Base-by-base conservation (phyloP, 2,888 invertebrate genomes). In the Trichogramma dendrolimi region DNA sequence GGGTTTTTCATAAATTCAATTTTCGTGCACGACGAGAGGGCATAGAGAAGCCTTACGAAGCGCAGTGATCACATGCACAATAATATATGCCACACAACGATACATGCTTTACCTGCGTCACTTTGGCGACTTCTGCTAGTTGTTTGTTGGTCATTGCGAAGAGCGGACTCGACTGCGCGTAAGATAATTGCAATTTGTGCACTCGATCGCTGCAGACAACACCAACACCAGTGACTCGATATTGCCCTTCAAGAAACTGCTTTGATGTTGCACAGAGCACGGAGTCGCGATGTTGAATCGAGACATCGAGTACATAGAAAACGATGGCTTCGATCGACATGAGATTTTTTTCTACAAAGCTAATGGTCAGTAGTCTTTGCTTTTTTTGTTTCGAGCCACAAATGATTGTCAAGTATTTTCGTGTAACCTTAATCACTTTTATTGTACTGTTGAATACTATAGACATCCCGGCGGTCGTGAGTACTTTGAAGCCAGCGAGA, bases 401-500 rank as follows among this genome's bases (percentile, higher is more conserved):
- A 47, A 7, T 42, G 8, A 39, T 53, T 41, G 46, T 10, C 8
- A 47, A 39, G 8, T 60, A 55, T 55, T 50, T 53, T 49, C 39
- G 4, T 60, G 40, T 8, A 27, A 27, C 27, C 27, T 27, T 27
- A 27, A 27, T 27, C 27, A 27, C 27, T 27, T 42, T 42, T 7
- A 44, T 42, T 6, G 43, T 43, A 50, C 10, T 14, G 8, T 5
- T 58, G 42, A 52, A 44, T 46, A 49, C 2, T 4, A 44, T 47
- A 66, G 66, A 62, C 55, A 8, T 51, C 6, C 66, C 66, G n/a
- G 8, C 66, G n/a, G 8, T 43, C 7, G 46, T 66, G 7, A 58
- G 52, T 14, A 64, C 51, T 44, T 58, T 62, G 49, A 66, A 60
- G 41, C 62, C 64, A 47, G 49, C 52, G 6, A 64, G 47, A 58